phyloP scores from a whole-genome alignment of 2,113 vertebrate genomes.

The Callionymus lyra region DNA sequence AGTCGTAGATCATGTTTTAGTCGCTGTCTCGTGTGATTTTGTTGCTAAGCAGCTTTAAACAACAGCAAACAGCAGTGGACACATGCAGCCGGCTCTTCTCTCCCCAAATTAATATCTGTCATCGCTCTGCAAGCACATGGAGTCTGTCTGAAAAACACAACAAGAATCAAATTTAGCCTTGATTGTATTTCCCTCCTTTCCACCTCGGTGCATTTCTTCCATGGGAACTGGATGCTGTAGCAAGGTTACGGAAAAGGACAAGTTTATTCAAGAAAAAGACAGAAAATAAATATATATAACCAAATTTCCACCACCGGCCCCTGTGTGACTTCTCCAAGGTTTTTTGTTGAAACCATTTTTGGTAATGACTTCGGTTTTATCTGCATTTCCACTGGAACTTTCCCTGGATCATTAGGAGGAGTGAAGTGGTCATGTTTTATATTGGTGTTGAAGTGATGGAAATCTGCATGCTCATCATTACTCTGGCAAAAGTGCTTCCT shows the following conservation, averaged over 20 bases:
- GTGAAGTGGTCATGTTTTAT: slow-evolving; percentile 36
- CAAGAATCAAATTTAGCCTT: no score
- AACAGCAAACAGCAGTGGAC: slow-evolving; percentile 35
- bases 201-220: slow-evolving; percentile 27
- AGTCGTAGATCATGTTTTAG: slow-evolving; percentile 1
- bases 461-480: slow-evolving; percentile 35
- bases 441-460: slow-evolving; percentile 35
- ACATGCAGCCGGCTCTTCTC: slow-evolving; percentile 4
- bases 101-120: slow-evolving; percentile 21
- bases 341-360: slow-evolving; percentile 32
- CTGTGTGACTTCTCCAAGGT: slow-evolving; percentile 17
- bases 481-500: slow-evolving; percentile 6
- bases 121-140: background rate
- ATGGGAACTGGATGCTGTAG: slow-evolving; percentile 28
- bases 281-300: slow-evolving; percentile 49
- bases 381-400: slow-evolving; percentile 59
- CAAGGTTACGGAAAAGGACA: slow-evolving; percentile 42
- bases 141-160: no score
- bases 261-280: slow-evolving; percentile 29
- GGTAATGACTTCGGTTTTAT: slow-evolving; percentile 42
- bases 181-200: no score
- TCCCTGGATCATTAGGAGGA: slow-evolving; percentile 38
- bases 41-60: slow-evolving; percentile 61
- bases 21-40: slow-evolving; percentile 24
- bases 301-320: slow-evolving; percentile 45